phyloP scores from a whole-genome alignment of 1,140 invertebrate species.

The Zaprionus vittiger region DNA sequence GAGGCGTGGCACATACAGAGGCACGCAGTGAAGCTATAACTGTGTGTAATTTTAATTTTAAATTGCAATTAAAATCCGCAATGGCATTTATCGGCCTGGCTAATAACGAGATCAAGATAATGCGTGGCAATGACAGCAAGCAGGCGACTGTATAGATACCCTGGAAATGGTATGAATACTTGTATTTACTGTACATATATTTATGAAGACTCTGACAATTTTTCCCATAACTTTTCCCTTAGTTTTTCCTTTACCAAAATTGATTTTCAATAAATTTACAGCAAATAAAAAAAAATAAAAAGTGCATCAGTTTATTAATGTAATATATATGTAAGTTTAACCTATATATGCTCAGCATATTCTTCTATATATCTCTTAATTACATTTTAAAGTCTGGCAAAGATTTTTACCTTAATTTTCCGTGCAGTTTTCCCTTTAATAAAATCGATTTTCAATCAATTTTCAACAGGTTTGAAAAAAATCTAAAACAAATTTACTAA shows the following conservation, averaged over 20 bases:
- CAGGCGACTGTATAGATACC: constrained; percentile 6
- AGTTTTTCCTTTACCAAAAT: constrained; percentile 22
- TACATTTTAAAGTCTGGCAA: background rate
- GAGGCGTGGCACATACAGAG: background rate
- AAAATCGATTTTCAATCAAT: constrained; percentile 40
- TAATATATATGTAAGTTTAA: too few relatives aligned
- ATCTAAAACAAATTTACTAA: background rate
- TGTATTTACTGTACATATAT: background rate
- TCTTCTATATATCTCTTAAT: too few relatives aligned
- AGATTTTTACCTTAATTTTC: background rate
- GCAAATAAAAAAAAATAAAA: background rate
- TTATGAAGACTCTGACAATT: background rate
- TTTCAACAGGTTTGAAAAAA: background rate
- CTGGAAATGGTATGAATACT: background rate
- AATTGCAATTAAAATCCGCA: constrained; percentile 63
- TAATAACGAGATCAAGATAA: constrained; percentile 13
- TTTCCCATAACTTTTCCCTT: too few relatives aligned
- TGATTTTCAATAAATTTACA: constrained; percentile 25
- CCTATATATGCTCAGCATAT: too few relatives aligned
- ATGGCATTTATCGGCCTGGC: constrained; percentile 49
- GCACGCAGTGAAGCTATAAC: background rate
- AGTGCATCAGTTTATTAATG: constrained; percentile 3
- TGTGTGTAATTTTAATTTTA: constrained; percentile 62
- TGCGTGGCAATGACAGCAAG: background rate
- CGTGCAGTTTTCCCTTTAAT: constrained; percentile 11